A percentile compares a stretch with the other conserved stretches of the same genome.
phyloP scores from a whole-genome alignment of 2,113 vertebrate genomes.

The Ginglymostoma cirratum region DNA sequence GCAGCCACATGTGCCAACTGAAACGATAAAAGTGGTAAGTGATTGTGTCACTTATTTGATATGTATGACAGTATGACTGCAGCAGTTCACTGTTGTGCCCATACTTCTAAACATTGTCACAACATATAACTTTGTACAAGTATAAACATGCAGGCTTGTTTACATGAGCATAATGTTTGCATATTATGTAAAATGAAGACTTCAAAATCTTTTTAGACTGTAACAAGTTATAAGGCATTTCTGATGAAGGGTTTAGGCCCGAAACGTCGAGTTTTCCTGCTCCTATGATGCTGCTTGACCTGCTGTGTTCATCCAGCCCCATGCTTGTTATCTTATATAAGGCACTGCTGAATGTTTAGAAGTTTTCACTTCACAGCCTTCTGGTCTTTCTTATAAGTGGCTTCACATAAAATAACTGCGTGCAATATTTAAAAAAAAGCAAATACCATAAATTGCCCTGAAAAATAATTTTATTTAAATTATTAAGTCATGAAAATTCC shows the following conservation, averaged over 20 bases:
- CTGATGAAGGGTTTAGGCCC: too few species aligned
- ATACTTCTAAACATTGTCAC: not conserved
- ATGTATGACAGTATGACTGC: not conserved
- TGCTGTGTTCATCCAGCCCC: too few species aligned
- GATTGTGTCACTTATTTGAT: not conserved
- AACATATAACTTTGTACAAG: not conserved
- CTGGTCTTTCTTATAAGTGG: not conserved
- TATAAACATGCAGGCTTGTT: not conserved
- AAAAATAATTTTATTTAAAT: not conserved
- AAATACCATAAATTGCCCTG: not conserved
- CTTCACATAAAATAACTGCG: not conserved
- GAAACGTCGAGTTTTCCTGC: too few species aligned
- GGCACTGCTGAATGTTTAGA: not conserved
- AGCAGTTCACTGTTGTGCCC: not conserved
- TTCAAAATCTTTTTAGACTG: too few species aligned
- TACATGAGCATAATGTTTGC: not conserved
- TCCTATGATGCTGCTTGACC: too few species aligned
- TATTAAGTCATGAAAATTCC: not conserved
- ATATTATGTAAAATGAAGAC: not conserved
- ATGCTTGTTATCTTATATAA: too few species aligned
- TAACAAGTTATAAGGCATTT: not conserved
- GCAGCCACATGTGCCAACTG: constrained; percentile 80
- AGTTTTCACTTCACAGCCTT: not conserved
- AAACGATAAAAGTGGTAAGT: constrained; percentile 38
- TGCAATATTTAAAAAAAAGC: not conserved